Evolutionary conservation across 2,113 vertebrate species (phyloP).

Genomic region (Pollachius pollachius): DNA sequence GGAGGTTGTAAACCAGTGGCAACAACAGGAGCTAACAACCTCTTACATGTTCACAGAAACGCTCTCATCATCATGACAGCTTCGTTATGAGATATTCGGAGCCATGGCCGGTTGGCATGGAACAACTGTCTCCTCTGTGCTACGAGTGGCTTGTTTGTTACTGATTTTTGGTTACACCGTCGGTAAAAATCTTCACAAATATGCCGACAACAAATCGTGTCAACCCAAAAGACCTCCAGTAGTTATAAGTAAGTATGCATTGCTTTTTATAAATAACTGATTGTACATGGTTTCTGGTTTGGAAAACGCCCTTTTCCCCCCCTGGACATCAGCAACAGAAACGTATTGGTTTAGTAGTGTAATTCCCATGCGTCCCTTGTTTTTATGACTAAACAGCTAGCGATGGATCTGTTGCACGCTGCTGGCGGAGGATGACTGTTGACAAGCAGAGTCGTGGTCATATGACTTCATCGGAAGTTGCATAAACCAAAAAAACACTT

Average conservation of each 20-base stretch:
- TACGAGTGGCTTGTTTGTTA: constrained; percentile 47
- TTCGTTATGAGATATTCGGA: constrained; percentile 52
- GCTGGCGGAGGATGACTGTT: too few relatives aligned
- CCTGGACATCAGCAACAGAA: not conserved
- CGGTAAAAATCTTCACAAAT: constrained; percentile 48
- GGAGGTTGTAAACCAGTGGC: too few relatives aligned
- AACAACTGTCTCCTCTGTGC: constrained; percentile 31
- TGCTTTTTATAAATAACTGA: not conserved
- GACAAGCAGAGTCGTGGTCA: too few relatives aligned
- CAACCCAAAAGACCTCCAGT: constrained; percentile 62
- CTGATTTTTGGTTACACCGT: constrained; percentile 32
- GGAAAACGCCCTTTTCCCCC: not conserved
- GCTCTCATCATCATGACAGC: not conserved
- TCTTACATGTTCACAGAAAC: too few relatives aligned
- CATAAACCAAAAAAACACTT: too few relatives aligned
- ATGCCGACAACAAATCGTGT: constrained; percentile 31
- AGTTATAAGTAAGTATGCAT: constrained; percentile 72
- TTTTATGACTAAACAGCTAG: too few relatives aligned
- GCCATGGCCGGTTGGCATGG: constrained; percentile 58
- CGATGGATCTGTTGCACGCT: too few relatives aligned
- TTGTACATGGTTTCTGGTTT: not conserved
- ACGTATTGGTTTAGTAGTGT: not conserved
- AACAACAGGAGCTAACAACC: too few relatives aligned
- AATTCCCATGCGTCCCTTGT: too few relatives aligned
- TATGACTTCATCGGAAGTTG: too few relatives aligned